phyloP scores from a whole-genome alignment of 2,113 vertebrate species.

The Xenopus laevis region DNA sequence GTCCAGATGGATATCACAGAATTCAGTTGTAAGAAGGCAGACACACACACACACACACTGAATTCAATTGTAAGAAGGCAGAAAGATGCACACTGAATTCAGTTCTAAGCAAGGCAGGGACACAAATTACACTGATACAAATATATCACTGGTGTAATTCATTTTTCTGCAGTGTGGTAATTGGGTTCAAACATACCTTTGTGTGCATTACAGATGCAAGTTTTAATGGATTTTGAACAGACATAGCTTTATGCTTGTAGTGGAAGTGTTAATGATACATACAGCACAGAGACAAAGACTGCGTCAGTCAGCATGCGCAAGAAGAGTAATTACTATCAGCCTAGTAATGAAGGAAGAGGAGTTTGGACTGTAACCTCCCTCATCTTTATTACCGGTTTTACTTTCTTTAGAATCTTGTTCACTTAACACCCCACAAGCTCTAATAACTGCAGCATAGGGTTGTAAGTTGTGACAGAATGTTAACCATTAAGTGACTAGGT shows the following conservation, averaged over 20 bases:
- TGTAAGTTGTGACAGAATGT: constrained; percentile 2
- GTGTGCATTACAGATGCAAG: too few relatives aligned
- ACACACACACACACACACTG: too few relatives aligned
- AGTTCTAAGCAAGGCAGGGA: too few relatives aligned
- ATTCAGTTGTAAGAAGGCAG: too few relatives aligned
- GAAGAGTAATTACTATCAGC: constrained; percentile 43
- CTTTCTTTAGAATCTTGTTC: constrained; percentile 37
- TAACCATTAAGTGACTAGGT: neutral
- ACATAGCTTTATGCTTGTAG: neutral
- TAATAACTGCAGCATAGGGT: constrained; percentile 29
- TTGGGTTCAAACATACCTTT: too few relatives aligned
- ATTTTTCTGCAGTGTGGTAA: too few relatives aligned
- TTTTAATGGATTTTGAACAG: too few relatives aligned
- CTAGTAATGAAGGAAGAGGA: constrained; percentile 35
- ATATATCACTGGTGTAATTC: too few relatives aligned
- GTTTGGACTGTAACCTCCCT: constrained; percentile 18
- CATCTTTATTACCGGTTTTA: constrained; percentile 33
- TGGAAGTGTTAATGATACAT: constrained; percentile 24
- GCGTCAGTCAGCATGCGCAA: constrained; percentile 25
- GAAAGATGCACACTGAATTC: too few relatives aligned
- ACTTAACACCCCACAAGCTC: constrained; percentile 24
- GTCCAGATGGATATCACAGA: too few relatives aligned
- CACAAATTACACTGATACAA: too few relatives aligned
- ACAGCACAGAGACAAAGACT: constrained; percentile 23
- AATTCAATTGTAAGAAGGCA: too few relatives aligned